Percentiles rank a stretch among this genome's conserved stretches.
phyloP scores from a whole-genome alignment of 2,113 vertebrate species.

The Sceloporus undulatus region DNA sequence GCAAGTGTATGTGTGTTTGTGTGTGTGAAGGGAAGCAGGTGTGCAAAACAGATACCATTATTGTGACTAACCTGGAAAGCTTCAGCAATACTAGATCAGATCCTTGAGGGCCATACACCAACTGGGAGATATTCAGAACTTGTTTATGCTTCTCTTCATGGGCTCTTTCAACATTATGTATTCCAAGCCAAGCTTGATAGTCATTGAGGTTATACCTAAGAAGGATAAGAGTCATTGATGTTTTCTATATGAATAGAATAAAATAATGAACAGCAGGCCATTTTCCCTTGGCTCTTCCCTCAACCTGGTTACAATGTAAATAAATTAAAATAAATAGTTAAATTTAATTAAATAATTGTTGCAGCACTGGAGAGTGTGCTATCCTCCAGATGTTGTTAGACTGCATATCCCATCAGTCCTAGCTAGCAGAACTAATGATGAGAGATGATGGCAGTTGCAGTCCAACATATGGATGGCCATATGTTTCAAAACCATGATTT shows the following conservation, averaged over 20 bases:
- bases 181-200: conserved; percentile 92
- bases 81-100: conserved; percentile 92
- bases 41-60: not conserved
- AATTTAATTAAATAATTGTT: not conserved
- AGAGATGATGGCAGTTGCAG: not conserved
- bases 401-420: not conserved
- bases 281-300: not conserved
- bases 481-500: too few relatives aligned
- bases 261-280: not conserved
- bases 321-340: not conserved
- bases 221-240: conserved; percentile 13
- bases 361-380: not conserved
- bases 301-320: not conserved
- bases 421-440: not conserved
- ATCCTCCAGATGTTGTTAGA: too few relatives aligned
- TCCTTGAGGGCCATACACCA: conserved; percentile 92
- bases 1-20: not conserved
- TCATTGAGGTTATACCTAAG: conserved; percentile 90
- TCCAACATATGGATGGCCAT: not conserved
- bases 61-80: conserved; percentile 86
- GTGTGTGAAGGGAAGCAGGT: not conserved
- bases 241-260: conserved; percentile 30
- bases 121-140: conserved; percentile 89
- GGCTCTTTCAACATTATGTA: conserved; percentile 87
- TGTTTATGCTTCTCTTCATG: conserved; percentile 85